Evolutionary conservation across 1,140 invertebrate genomes (phyloP).

Genomic region (Thrips palmi): DNA sequence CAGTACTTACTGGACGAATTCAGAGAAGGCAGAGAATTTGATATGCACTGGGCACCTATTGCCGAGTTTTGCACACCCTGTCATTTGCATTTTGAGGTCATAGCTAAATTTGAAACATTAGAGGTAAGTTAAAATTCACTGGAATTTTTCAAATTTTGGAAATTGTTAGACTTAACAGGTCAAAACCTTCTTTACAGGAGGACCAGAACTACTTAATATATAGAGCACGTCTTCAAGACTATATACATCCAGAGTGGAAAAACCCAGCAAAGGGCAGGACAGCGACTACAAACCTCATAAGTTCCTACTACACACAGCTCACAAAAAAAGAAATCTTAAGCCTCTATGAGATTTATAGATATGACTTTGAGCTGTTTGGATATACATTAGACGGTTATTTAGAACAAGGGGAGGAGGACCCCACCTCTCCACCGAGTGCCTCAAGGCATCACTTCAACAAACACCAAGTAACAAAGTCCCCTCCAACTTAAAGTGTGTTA

Average conservation of each 20-base stretch:
- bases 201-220: constrained; percentile 71
- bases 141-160: constrained; percentile 11
- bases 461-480: no score
- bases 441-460: no score
- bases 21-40: constrained; percentile 41
- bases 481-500: no score
- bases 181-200: constrained; percentile 29
- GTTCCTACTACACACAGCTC: constrained; percentile 56
- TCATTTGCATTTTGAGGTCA: constrained; percentile 68
- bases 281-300: constrained; percentile 44
- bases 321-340: constrained; percentile 51
- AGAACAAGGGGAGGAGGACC: constrained; percentile 40
- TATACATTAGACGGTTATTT: constrained; percentile 57
- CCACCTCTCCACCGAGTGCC: no score
- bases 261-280: constrained; percentile 54
- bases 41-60: constrained; percentile 84
- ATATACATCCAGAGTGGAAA: constrained; percentile 62
- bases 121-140: constrained; percentile 25
- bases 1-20: constrained; percentile 49
- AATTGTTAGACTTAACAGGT: constrained; percentile 11
- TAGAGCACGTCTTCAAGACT: constrained; percentile 47
- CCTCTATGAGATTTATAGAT: constrained; percentile 66
- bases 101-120: constrained; percentile 77
- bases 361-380: constrained; percentile 70
- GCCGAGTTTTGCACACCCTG: constrained; percentile 77